phyloP scores from a whole-genome alignment of 2,888 invertebrate species.

The Odontothrips loti region DNA sequence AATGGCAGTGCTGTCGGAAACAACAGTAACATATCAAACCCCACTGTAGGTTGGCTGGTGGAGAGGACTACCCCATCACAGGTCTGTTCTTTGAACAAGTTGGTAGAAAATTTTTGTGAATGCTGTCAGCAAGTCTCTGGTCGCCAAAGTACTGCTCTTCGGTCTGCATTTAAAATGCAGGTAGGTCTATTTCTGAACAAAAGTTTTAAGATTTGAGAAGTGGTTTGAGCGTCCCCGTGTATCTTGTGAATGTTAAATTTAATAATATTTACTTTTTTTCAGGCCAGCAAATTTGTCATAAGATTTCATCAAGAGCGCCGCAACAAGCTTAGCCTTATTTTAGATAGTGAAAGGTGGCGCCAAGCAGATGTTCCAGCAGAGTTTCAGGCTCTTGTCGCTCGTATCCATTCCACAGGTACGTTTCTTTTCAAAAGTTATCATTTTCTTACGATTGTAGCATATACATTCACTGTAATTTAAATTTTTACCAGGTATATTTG shows the following conservation, averaged over 20 bases:
- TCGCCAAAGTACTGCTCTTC: constrained; percentile 70
- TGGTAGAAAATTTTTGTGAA: constrained; percentile 73
- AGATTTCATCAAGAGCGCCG: constrained; percentile 86
- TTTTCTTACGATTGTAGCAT: neutral
- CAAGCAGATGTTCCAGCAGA: constrained; percentile 85
- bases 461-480: neutral
- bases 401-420: constrained; percentile 54
- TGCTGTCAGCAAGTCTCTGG: constrained; percentile 72
- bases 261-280: constrained; percentile 36
- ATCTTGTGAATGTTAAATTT: constrained; percentile 35
- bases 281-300: constrained; percentile 86
- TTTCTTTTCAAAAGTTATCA: neutral
- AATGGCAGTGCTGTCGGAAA: constrained; percentile 39
- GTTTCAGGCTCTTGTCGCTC: constrained; percentile 78
- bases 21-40: constrained; percentile 40
- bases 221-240: neutral
- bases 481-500: constrained; percentile 39
- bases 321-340: constrained; percentile 72
- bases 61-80: constrained; percentile 70
- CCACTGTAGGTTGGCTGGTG: constrained; percentile 54
- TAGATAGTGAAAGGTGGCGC: constrained; percentile 93
- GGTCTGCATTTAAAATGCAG: constrained; percentile 69
- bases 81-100: constrained; percentile 68
- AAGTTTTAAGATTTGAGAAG: constrained; percentile 16
- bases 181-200: constrained; percentile 39